A percentile compares a stretch with the other conserved stretches of the same genome.
Evolutionary conservation across 2,888 invertebrate species (phyloP).

Genomic region (Perizoma flavofasciatum): DNA sequence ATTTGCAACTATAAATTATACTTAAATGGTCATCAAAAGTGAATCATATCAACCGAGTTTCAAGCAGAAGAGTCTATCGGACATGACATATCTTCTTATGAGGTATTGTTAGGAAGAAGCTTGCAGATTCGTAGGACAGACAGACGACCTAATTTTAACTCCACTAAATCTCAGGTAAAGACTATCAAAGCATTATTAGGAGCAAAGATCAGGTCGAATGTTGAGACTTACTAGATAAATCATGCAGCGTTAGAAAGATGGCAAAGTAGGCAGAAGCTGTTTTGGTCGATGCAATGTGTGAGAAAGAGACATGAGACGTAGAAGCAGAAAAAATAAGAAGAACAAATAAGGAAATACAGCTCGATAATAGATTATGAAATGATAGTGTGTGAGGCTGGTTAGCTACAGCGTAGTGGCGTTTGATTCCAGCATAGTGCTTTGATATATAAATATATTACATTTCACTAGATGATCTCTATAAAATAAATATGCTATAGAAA

Average conservation of each 20-base stretch:
- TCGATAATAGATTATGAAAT: constrained; percentile 39
- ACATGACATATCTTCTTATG: background rate
- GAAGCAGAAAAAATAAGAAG: constrained; percentile 27
- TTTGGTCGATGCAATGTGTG: constrained; percentile 32
- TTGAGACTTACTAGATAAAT: constrained; percentile 12
- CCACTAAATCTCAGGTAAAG: constrained; percentile 1
- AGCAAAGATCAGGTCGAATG: constrained; percentile 24
- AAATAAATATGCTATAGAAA: constrained; percentile 46
- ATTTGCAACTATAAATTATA: too few species aligned
- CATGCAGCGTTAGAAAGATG: constrained; percentile 23
- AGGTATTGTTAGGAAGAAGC: constrained; percentile 17
- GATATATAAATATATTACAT: constrained; percentile 40
- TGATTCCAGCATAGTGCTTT: constrained; percentile 48
- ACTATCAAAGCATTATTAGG: background rate
- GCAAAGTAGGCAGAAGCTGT: constrained; percentile 53
- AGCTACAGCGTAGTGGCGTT: constrained; percentile 50
- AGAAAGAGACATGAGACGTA: constrained; percentile 12
- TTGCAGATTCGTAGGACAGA: constrained; percentile 15
- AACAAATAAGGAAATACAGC: constrained; percentile 28
- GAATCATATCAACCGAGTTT: constrained; percentile 17
- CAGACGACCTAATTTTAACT: constrained; percentile 10
- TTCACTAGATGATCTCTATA: constrained; percentile 40
- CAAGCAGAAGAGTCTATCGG: constrained; percentile 2
- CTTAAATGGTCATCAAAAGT: background rate
- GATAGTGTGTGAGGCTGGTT: constrained; percentile 49